Evolutionary conservation across 2,797 vertebrate species (phyloP), one percentile per base, ranked within the genome.

Genomic region (Acrocephalus scirpaceus): DNA sequence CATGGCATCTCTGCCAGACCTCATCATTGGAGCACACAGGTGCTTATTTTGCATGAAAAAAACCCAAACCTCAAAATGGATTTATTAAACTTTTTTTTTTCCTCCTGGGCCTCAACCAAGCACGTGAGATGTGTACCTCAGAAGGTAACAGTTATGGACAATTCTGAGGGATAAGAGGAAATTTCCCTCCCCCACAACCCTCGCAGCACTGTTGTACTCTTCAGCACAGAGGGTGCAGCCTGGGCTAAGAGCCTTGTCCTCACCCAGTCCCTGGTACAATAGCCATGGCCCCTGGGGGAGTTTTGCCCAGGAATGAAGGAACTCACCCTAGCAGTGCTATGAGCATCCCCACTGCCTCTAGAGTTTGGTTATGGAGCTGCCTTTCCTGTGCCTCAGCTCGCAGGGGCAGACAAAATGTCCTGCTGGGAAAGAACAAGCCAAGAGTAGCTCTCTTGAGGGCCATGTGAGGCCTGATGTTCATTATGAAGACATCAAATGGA

Each of bases 401-500:
- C 51, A 20, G 54, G 5, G 16, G 23, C 61, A 83, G 21, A 20
- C 20, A 53, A 44, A 53, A 74, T 4, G 3, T 69, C 72, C 86
- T 78, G 62, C 81, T 75, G 78, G 69, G 85, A 85, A 83, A 67
- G 40, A 58, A 11, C 50, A 56, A 62, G 36, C 42, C 15, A 42
- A 64, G n/a, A 80, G 48, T 12, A 58, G 23, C 65, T 77, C 67
- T 65, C 91, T 19, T 9, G 73, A 60, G 79, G 45, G 30, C 70
- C 22, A 11, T 13, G 8, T 57, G 57, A 69, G 54, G 51, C 38
- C 44, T 74, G 74, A 32, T 17, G 64, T 30, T 71, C 36, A 26
- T 92, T 88, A 91, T 88, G 76, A 93, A 96, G 90, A 85, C 57
- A 71, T 92, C 86, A 93, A 14, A 70, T 29, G 50, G 64, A n/a